These are phyloP conservation scores for Piprites chloris DNA, from an alignment of 2,113 vertebrate genomes.

Conservation along the genomic window DNA sequence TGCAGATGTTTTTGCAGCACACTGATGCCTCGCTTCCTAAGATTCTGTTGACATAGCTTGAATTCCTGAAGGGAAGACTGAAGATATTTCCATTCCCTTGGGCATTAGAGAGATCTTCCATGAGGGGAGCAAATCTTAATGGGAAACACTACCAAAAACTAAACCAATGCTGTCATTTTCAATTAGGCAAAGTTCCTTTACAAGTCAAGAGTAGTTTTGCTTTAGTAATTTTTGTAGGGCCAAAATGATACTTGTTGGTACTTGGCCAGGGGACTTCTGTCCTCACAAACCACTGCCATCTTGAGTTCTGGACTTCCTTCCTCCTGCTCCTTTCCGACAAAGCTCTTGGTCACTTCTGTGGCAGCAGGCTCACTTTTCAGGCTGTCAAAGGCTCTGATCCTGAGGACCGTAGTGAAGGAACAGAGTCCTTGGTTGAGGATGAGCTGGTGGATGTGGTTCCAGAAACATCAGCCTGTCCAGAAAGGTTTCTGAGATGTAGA, in stretches of 20 bases:
- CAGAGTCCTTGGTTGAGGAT: neutral
- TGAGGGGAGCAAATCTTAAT: neutral
- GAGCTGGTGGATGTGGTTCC: neutral
- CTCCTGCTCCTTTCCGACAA: neutral
- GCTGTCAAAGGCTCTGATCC: neutral
- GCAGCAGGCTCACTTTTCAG: neutral
- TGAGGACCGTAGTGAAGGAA: neutral
- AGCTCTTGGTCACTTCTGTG: neutral
- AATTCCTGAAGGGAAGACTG: neutral
- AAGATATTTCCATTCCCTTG: neutral
- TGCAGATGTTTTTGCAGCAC: neutral
- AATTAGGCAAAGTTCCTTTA: neutral
- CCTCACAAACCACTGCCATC: neutral
- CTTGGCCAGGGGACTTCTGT: neutral
- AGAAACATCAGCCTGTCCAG: neutral
- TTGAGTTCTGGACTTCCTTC: neutral
- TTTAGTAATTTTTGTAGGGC: neutral
- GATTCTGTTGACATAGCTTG: neutral
- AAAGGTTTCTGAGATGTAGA: neutral
- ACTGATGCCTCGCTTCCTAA: neutral
- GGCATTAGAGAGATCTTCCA: neutral
- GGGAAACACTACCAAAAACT: neutral
- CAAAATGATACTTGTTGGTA: neutral
- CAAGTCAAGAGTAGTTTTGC: neutral
- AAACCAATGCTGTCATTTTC: neutral